Conservation (phyloP, 2,797 vertebrate genomes). For the Oreochromis mossambicus region DNA sequence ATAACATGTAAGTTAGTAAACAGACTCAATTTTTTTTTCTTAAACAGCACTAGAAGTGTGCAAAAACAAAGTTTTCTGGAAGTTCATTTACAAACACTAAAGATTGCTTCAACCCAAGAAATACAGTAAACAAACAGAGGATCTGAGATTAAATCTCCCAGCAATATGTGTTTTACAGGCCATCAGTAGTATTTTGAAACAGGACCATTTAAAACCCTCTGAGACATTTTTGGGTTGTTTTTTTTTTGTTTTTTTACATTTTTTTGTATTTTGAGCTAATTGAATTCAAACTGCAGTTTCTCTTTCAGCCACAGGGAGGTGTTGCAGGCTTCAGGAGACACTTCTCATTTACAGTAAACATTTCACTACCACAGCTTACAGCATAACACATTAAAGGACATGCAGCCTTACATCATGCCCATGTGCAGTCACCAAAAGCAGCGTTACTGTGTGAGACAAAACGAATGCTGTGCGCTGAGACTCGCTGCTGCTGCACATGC, state of each 20-base stretch:
- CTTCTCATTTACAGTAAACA: not conserved
- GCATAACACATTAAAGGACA: constrained; percentile 33
- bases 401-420: constrained; percentile 28
- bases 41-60: not conserved
- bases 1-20: not conserved
- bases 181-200: not conserved
- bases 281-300: not conserved
- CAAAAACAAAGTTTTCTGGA: fast-evolving
- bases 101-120: fast-evolving
- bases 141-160: not conserved
- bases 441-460: not conserved
- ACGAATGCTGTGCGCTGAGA: not conserved
- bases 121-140: not conserved
- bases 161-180: not conserved
- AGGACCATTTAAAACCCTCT: not conserved
- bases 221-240: not conserved
- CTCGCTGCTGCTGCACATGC: constrained; percentile 4
- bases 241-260: not conserved
- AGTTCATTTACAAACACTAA: fast-evolving
- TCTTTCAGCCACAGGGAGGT: constrained; percentile 36
- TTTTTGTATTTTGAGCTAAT: too few relatives aligned
- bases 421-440: not conserved
- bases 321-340: not conserved
- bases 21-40: not conserved
- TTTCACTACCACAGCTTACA: constrained; percentile 6